A percentile compares a stretch with the other conserved stretches of the same genome.
Evolutionary conservation across 1,140 invertebrate species (phyloP).

Genomic region (Drosophila prosaltans): DNA sequence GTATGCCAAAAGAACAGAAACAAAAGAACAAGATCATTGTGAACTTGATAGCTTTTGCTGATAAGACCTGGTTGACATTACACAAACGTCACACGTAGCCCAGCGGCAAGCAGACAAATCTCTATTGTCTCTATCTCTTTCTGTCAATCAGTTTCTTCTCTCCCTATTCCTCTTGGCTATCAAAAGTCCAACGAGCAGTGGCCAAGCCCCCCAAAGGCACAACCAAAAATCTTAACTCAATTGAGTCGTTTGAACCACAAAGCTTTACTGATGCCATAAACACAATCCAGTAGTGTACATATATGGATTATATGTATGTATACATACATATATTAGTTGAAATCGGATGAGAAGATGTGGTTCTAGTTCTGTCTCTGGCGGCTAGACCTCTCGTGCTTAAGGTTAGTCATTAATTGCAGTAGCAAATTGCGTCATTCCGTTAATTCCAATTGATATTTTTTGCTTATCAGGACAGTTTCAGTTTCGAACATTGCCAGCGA

Average conservation of each 20-base stretch:
- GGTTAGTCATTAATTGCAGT: constrained; percentile 66
- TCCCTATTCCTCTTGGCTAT: constrained; percentile 9
- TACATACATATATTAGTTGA: not conserved
- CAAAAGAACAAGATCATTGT: not conserved
- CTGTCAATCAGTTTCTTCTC: not conserved
- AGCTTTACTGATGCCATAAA: no score
- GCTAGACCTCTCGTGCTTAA: constrained; percentile 58
- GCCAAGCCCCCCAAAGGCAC: constrained; percentile 31
- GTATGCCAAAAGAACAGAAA: not conserved
- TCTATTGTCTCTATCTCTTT: not conserved
- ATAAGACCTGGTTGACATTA: not conserved
- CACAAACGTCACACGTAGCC: not conserved
- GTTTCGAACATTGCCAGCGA: constrained; percentile 27
- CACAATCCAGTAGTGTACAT: no score
- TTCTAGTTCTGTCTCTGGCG: not conserved
- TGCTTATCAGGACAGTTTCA: constrained; percentile 45
- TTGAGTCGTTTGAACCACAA: no score
- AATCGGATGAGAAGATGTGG: not conserved
- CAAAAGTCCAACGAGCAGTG: constrained; percentile 36
- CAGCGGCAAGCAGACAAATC: constrained; percentile 10
- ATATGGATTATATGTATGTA: not conserved
- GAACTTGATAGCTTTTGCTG: constrained; percentile 3
- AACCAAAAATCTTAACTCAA: not conserved
- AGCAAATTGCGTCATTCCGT: constrained; percentile 64
- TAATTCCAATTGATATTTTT: constrained; percentile 31